A percentile compares a stretch with the other conserved stretches of the same genome.
Conservation (phyloP, 2,797 vertebrate genomes). For the Myotis pilosus region DNA sequence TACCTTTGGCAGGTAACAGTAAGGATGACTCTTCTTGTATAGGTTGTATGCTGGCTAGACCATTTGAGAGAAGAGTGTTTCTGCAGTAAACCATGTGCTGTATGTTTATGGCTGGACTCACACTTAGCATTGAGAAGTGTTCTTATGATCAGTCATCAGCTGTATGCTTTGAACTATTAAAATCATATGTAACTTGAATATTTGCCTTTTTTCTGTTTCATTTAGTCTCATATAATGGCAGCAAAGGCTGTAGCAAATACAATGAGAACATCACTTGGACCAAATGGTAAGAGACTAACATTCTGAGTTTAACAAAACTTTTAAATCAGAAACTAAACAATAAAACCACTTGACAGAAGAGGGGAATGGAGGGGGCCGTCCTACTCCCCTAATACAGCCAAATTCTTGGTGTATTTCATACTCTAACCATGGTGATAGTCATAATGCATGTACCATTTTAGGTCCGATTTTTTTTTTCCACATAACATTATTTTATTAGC, state of each 20-base stretch:
- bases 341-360: background rate
- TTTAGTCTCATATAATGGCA: constrained; percentile 98
- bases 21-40: background rate
- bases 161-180: background rate
- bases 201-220: constrained; percentile 63
- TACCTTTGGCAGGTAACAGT: background rate
- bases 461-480: background rate
- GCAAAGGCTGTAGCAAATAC: constrained; percentile 97
- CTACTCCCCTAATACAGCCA: background rate
- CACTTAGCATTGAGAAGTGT: accelerated
- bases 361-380: accelerated
- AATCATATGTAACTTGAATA: background rate
- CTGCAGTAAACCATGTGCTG: no score
- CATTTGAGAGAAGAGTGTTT: background rate
- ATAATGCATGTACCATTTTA: background rate
- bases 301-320: background rate
- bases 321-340: accelerated
- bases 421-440: accelerated
- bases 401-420: background rate
- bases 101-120: accelerated
- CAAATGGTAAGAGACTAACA: constrained; percentile 89
- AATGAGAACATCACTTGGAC: constrained; percentile 95
- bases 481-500: background rate
- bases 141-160: background rate
- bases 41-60: accelerated